Conservation (phyloP, 2,797 vertebrate genomes). For the Cyprinella venusta region DNA sequence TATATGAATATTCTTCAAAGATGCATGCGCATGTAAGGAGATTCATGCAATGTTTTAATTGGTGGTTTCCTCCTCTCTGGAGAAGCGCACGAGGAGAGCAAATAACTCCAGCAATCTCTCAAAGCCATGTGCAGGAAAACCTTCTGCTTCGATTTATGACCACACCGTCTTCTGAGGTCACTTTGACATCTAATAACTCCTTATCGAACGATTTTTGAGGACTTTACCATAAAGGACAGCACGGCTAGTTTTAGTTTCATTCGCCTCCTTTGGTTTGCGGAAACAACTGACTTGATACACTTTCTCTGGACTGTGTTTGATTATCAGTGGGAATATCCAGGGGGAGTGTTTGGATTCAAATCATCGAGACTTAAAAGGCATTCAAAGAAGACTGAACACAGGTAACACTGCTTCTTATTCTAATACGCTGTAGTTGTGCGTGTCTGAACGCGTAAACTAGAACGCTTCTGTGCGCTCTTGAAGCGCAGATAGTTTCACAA, state of each 20-base stretch:
- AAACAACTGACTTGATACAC: constrained; percentile 8
- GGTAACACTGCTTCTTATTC: not conserved
- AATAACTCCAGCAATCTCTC: constrained; percentile 19
- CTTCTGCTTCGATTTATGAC: not conserved
- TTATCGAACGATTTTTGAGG: not conserved
- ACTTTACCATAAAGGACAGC: not conserved
- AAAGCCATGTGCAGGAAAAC: constrained; percentile 5
- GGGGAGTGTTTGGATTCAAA: not conserved
- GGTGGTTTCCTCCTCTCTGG: constrained; percentile 53
- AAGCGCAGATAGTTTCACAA: not conserved
- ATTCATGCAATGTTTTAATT: constrained; percentile 4
- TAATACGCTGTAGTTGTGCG: not conserved
- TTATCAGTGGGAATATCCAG: constrained; percentile 5
- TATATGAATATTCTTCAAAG: not conserved
- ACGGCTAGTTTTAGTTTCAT: not conserved
- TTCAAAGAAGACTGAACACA: not conserved
- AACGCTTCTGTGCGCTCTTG: not conserved
- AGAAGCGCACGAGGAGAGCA: constrained; percentile 16
- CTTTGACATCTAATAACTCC: not conserved
- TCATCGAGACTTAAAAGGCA: not conserved
- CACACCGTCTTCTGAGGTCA: not conserved
- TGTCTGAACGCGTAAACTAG: not conserved
- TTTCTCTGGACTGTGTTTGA: constrained; percentile 4
- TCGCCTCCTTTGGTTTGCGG: not conserved
- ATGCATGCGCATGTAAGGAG: not conserved